These are phyloP conservation scores for Chauna torquata DNA, from an alignment of 2,113 vertebrate species.

Conservation along the genomic window DNA sequence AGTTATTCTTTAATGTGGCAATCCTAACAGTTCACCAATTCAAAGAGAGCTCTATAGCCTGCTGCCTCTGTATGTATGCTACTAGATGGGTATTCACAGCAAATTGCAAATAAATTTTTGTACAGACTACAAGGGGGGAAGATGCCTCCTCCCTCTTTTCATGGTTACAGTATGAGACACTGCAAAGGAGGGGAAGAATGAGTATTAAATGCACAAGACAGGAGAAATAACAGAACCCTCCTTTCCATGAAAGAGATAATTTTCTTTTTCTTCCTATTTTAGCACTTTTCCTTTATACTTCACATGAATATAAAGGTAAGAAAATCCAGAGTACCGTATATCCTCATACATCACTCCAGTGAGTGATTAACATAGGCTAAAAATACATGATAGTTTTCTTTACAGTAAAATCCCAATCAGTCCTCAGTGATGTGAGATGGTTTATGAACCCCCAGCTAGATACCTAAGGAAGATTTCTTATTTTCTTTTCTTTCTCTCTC, in stretches of 20 bases:
- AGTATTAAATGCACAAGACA: background rate
- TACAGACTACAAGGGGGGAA: background rate
- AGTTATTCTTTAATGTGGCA: background rate
- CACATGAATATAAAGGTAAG: background rate
- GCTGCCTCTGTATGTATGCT: background rate
- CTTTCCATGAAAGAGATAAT: background rate
- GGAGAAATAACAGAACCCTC: background rate
- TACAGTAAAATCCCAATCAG: background rate
- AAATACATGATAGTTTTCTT: background rate
- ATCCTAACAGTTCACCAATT: background rate
- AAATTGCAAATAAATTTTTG: background rate
- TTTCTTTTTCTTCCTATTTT: background rate
- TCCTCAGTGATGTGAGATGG: background rate
- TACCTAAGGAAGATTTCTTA: background rate
- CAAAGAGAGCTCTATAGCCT: background rate
- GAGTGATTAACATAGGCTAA: background rate
- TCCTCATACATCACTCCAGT: background rate
- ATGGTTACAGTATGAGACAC: background rate
- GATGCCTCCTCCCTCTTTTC: background rate
- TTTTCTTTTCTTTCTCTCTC: background rate
- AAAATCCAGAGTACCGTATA: background rate
- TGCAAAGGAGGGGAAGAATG: background rate
- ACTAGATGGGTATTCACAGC: background rate
- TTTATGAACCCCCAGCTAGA: background rate
- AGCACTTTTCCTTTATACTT: background rate